These are phyloP conservation scores for Pheosia gnoma DNA, from an alignment of 2,888 invertebrate genomes.

Conservation along the genomic window DNA sequence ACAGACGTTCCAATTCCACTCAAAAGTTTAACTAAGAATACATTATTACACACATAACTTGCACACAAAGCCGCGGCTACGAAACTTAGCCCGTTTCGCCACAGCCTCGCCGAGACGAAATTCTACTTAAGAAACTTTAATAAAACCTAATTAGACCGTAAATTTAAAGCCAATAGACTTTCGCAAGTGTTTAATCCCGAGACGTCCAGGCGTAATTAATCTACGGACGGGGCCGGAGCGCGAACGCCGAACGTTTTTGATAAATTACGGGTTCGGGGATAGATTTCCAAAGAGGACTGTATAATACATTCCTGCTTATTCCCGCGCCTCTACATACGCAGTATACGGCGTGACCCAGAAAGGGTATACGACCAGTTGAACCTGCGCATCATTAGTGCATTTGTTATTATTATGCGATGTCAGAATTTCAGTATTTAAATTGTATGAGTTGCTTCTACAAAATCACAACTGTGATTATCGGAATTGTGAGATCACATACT, in stretches of 20 bases:
- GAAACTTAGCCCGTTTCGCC: neutral
- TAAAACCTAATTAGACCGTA: constrained; percentile 61
- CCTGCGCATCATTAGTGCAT: too few species aligned
- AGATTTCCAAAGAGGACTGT: neutral
- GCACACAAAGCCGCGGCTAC: neutral
- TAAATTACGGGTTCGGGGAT: neutral
- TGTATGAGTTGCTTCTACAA: too few species aligned
- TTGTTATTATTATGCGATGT: too few species aligned
- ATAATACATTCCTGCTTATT: neutral
- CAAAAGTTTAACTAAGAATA: neutral
- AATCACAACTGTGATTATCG: too few species aligned
- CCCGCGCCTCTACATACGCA: too few species aligned
- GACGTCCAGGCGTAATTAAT: constrained; percentile 56
- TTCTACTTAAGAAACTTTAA: constrained; percentile 51
- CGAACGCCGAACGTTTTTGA: constrained; percentile 13
- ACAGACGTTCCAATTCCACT: neutral
- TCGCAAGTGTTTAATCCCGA: constrained; percentile 55
- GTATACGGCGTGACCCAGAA: too few species aligned
- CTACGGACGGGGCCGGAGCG: constrained; percentile 40
- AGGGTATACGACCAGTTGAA: too few species aligned
- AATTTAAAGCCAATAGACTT: constrained; percentile 62
- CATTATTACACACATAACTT: neutral
- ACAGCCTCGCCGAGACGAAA: constrained; percentile 20
- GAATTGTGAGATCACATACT: too few species aligned
- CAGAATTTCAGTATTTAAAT: too few species aligned